Conservation (phyloP, 2,888 invertebrate species). For the Ennomos quercinarius region DNA sequence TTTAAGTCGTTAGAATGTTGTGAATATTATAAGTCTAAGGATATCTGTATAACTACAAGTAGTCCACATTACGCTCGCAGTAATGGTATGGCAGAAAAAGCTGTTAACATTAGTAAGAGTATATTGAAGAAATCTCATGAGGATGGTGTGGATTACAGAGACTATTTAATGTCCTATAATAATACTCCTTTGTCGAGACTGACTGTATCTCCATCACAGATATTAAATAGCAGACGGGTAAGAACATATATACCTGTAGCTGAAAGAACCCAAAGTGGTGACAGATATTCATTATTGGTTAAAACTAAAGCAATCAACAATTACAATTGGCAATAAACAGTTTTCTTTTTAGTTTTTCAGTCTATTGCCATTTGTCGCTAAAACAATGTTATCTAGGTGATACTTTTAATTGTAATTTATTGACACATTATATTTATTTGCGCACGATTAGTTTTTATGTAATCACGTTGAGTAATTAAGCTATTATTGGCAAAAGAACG, state of each 20-base stretch:
- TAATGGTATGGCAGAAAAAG: conserved; percentile 30
- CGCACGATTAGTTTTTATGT: too few relatives aligned
- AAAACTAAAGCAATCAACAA: too few relatives aligned
- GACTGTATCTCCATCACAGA: conserved; percentile 29
- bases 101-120: conserved; percentile 24
- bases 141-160: conserved; percentile 28
- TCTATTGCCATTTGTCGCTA: too few relatives aligned
- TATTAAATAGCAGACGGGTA: conserved; percentile 27
- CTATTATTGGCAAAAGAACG: too few relatives aligned
- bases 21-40: conserved; percentile 22
- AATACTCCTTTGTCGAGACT: conserved; percentile 8
- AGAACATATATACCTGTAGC: conserved; percentile 7
- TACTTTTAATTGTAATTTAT: too few relatives aligned
- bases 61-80: conserved; percentile 28
- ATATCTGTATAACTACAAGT: conserved; percentile 19
- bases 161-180: conserved; percentile 25
- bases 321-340: too few relatives aligned
- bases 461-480: too few relatives aligned
- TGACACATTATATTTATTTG: too few relatives aligned
- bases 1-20: conserved; percentile 27
- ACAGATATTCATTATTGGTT: too few relatives aligned
- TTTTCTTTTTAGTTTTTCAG: too few relatives aligned
- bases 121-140: conserved; percentile 24
- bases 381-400: too few relatives aligned
- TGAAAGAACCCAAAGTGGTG: too few relatives aligned